Percentiles rank a stretch among this genome's conserved stretches.
Conservation (phyloP, 2,797 vertebrate species). For the Thaleichthys pacificus region DNA sequence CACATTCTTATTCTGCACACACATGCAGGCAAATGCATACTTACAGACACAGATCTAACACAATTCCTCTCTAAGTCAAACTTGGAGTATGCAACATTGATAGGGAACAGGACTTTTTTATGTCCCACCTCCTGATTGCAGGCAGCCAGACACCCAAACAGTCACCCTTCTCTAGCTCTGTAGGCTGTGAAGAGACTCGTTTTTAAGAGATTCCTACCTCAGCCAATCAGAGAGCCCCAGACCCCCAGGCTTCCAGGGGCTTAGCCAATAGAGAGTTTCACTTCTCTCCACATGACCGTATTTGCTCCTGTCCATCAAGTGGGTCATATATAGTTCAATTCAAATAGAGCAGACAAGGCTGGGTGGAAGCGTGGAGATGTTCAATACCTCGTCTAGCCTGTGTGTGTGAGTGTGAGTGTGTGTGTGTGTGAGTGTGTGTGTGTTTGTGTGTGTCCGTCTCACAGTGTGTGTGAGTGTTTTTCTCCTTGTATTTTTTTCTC, state of each 20-base stretch:
- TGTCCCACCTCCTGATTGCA: conserved; percentile 35
- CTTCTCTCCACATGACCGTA: conserved; percentile 75
- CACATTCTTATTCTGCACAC: not conserved
- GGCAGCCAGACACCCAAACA: conserved; percentile 79
- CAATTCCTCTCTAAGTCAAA: no score
- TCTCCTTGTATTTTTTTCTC: conserved; percentile 1
- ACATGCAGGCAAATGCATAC: not conserved
- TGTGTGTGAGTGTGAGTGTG: not conserved
- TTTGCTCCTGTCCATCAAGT: conserved; percentile 81
- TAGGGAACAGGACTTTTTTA: not conserved
- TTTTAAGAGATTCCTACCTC: conserved; percentile 60
- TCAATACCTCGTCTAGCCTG: conserved; percentile 62
- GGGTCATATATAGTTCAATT: conserved; percentile 87
- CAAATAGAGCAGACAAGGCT: conserved; percentile 73
- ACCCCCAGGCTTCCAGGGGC: conserved; percentile 59
- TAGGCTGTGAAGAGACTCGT: conserved; percentile 67
- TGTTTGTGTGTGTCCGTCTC: not conserved
- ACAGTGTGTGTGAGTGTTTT: not conserved
- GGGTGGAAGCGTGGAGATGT: conserved; percentile 66
- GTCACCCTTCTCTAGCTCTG: conserved; percentile 59
- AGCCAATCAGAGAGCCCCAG: conserved; percentile 68
- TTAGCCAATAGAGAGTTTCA: conserved; percentile 74
- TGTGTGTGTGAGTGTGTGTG: not conserved
- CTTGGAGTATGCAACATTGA: not conserved
- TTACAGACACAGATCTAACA: not conserved